Base-by-base conservation (phyloP, 23 tunicate species). In the Styela plicata region DNA sequence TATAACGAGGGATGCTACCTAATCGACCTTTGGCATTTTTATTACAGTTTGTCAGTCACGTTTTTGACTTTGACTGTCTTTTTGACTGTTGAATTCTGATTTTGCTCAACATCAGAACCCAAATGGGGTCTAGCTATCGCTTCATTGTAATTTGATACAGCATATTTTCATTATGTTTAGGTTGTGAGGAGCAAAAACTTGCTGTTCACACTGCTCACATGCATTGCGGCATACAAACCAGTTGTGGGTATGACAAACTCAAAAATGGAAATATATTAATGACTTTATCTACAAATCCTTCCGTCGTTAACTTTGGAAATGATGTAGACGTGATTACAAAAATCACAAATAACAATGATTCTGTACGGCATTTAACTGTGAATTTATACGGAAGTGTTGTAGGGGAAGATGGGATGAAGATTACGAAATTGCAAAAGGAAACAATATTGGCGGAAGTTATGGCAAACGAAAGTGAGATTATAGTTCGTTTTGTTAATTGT, bases 391-490 rank as follows among this genome's bases (percentile, higher is more conserved):
- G 32, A n/a, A 44, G 17, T 16, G 32, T 76, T 24, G 33, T 76
- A 23, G 52, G 67, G 31, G 30, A 76, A 53, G 81, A 76, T 44
- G 81, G 81, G 24, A 23, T 65, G 28, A 64, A 64, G 17, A 24
- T 36, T 0, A 27, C 24, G 28, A 76, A 76, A 53, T 44, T 76
- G 26, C 52, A 76, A 24, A 36, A 57, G n/a, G 81, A 76, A 57
- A 76, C 81, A 27, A 76, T 76, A 23, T 44, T 76, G 13, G 81
- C 81, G 36, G 81, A 76, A 44, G 81, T 76, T 36, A 21, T 76
- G 16, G 63, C 68, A n/a, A 76, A 53, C 25, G 81, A 76, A 53
- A 44, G 81, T 76, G 44, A 76, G 81, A n/a, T 35, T n/a, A n/a
- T n/a, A n/a, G n/a, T n/a, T n/a, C n/a, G n/a, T n/a, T n/a, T n/a